Evolutionary conservation across 2,888 invertebrate genomes (phyloP), one percentile per base, ranked within the genome.

Genomic region (Calliopum simillimum): DNA sequence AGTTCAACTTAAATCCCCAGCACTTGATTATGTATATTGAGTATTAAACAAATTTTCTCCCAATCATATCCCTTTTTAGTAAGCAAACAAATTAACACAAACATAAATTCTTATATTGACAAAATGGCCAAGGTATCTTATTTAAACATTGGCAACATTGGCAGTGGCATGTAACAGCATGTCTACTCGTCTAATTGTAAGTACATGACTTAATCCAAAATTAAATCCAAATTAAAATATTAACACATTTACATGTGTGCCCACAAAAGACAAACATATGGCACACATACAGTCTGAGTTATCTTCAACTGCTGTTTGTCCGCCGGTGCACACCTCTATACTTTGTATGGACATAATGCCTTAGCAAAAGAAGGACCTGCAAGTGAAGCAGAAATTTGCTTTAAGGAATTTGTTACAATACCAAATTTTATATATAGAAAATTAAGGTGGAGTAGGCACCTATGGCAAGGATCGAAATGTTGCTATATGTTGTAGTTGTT

Each of bases 171-270:
- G n/a, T 8, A 33, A 33, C 6, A 33, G 33, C 8, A 8, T 33
- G 8, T 5, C 8, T 8, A 33, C 8, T 65, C 56, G 59, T 65
- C 61, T 68, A 71, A 71, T 71, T 68, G 68, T 64, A 46, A 63
- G 49, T 68, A 64, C 59, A 68, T 51, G 59, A 56, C 69, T 66
- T 69, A 69, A 66, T 67, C 63, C 59, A 69, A 69, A 72, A 44
- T 67, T 69, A 68, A 69, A 69, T 69, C 69, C 58, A 65, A 72
- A 70, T 72, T 70, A 70, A 72, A 68, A 70, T 70, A 71, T 71
- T 68, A 64, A 66, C 71, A 55, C 71, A 63, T 59, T n/a, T 33
- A 41, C 16, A 21, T 49, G 23, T 25, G 62, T 43, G 51, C 62
- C 53, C 61, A 65, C 62, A n/a, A n/a, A n/a, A n/a, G n/a, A 53